Conservation (phyloP, 1,140 invertebrate species). For the Cherax quadricarinatus region DNA sequence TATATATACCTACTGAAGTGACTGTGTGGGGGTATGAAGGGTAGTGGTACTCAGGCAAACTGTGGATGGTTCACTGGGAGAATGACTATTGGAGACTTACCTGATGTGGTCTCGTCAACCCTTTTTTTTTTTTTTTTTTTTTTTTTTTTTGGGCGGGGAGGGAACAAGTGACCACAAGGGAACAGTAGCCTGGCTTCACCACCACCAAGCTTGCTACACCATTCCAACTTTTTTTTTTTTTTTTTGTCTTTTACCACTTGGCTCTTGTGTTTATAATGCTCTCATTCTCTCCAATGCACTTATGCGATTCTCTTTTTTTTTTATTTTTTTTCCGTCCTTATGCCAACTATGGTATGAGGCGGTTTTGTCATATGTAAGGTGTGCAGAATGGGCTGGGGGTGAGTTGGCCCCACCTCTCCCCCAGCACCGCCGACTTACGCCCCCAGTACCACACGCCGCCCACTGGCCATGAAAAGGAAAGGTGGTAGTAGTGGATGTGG, state of each 20-base stretch:
- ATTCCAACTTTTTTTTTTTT: neutral
- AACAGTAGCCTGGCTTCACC: neutral
- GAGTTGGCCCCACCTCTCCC: neutral
- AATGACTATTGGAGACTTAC: conserved; percentile 9
- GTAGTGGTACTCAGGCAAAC: neutral
- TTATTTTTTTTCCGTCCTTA: conserved; percentile 22
- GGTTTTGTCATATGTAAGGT: neutral
- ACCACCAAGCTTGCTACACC: conserved; percentile 4
- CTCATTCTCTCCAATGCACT: conserved; percentile 24
- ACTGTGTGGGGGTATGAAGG: neutral
- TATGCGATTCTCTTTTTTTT: neutral
- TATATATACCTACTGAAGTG: conserved; percentile 13
- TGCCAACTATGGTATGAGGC: neutral
- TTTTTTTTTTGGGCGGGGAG: too few species aligned
- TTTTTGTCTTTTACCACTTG: neutral
- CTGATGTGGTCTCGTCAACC: conserved; percentile 32
- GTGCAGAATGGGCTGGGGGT: neutral
- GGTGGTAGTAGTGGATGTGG: neutral
- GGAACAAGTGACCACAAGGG: neutral
- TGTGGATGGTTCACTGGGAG: too few species aligned
- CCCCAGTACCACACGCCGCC: conserved; percentile 2
- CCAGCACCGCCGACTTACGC: conserved; percentile 30
- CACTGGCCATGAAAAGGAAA: conserved; percentile 17
- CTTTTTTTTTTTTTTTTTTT: neutral
- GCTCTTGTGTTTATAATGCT: conserved; percentile 19